A percentile compares a stretch with the other conserved stretches of the same genome.
These are phyloP conservation scores for Lochmaea capreae DNA, from an alignment of 2,888 invertebrate species.

Conservation along the genomic window DNA sequence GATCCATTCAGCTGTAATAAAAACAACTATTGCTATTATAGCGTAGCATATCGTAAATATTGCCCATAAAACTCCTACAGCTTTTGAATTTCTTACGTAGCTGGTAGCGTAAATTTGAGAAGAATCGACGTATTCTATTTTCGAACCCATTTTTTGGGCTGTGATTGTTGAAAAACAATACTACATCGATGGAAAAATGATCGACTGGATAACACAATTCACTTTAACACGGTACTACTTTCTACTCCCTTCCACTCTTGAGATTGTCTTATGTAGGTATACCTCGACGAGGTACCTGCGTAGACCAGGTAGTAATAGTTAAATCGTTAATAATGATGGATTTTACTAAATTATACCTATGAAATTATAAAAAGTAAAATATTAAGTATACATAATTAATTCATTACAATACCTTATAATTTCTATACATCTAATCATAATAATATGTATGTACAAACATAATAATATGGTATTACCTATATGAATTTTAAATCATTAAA, in stretches of 20 bases:
- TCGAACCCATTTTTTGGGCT: slow-evolving; percentile 79
- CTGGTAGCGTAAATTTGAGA: slow-evolving; percentile 91
- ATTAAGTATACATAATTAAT: too few species aligned
- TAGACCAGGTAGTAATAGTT: slow-evolving; percentile 10
- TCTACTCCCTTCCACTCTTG: slow-evolving; percentile 38
- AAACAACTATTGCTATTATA: slow-evolving; percentile 93
- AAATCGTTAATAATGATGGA: background rate
- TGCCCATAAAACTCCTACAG: slow-evolving; percentile 97
- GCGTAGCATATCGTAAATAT: slow-evolving; percentile 98
- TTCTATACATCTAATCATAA: too few species aligned
- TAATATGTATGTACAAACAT: too few species aligned
- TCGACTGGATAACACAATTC: slow-evolving; percentile 27
- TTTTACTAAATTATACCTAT: too few species aligned
- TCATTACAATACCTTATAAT: too few species aligned
- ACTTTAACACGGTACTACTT: slow-evolving; percentile 33
- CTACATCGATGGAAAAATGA: slow-evolving; percentile 15
- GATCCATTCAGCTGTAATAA: slow-evolving; percentile 88
- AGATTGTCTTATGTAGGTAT: slow-evolving; percentile 27
- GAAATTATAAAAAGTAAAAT: too few species aligned
- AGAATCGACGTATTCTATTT: slow-evolving; percentile 92
- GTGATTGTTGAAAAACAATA: slow-evolving; percentile 1
- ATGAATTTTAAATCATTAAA: too few species aligned
- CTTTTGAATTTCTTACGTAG: slow-evolving; percentile 92
- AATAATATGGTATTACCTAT: too few species aligned
- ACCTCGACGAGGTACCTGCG: slow-evolving; percentile 7